phyloP scores from a whole-genome alignment of 2,888 invertebrate genomes.

The Cosmia pyralina region DNA sequence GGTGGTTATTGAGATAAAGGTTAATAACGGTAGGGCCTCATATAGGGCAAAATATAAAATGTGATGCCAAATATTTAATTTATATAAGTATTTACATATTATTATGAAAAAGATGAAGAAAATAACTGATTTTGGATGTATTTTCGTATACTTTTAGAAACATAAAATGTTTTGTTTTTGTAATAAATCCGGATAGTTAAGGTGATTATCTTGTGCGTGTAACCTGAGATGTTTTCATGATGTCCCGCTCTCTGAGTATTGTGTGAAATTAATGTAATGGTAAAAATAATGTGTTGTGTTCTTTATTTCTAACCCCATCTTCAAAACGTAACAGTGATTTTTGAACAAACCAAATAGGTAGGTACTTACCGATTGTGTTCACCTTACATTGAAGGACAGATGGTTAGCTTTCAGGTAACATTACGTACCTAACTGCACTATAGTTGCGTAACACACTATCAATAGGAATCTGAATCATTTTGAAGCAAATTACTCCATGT shows the following conservation, averaged over 20 bases:
- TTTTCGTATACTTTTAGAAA: slow-evolving; percentile 50
- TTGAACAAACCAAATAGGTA: background rate
- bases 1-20: background rate
- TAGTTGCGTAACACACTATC: no score
- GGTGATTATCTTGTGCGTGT: slow-evolving; percentile 38
- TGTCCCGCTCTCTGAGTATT: slow-evolving; percentile 30
- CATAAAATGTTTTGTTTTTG: slow-evolving; percentile 35
- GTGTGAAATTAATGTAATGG: slow-evolving; percentile 42
- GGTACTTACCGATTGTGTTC: background rate
- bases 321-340: background rate
- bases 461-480: no score
- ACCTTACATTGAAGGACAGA: background rate
- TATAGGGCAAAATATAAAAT: slow-evolving; percentile 11
- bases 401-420: no score
- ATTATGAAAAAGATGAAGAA: background rate
- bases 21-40: slow-evolving; percentile 1
- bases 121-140: slow-evolving; percentile 42
- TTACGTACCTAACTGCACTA: no score
- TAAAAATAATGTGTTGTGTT: slow-evolving; percentile 23
- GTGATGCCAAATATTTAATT: slow-evolving; percentile 49
- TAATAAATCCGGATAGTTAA: slow-evolving; percentile 40
- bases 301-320: background rate
- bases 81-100: slow-evolving; percentile 26
- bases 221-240: slow-evolving; percentile 28
- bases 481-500: no score